phyloP scores from a whole-genome alignment of 2,888 invertebrate species.

The Terebella lapidaria region DNA sequence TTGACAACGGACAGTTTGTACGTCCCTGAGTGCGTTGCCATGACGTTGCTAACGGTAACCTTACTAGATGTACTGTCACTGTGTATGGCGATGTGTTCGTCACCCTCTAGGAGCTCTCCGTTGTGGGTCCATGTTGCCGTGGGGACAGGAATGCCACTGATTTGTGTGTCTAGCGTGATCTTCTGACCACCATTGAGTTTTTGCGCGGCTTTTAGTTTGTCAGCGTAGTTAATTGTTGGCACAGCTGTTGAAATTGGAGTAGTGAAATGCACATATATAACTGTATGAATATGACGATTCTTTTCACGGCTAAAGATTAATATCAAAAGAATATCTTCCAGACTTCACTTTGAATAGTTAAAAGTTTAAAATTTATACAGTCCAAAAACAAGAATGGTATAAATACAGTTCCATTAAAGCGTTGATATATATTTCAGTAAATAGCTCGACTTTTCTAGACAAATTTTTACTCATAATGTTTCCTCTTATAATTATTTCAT shows the following conservation, averaged over 20 bases:
- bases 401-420: too few species aligned
- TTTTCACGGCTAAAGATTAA: too few species aligned
- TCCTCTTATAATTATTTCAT: too few species aligned
- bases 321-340: too few species aligned
- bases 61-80: conserved; percentile 7
- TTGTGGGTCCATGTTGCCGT: conserved; percentile 68
- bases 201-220: conserved; percentile 61
- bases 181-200: conserved; percentile 59
- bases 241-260: conserved; percentile 10
- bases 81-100: conserved; percentile 9
- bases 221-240: conserved; percentile 60
- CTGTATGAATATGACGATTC: too few species aligned
- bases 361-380: too few species aligned
- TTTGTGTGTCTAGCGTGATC: conserved; percentile 56
- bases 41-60: conserved; percentile 24
- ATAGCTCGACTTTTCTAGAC: too few species aligned
- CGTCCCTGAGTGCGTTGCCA: conserved; percentile 43
- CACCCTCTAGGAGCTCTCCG: conserved; percentile 50
- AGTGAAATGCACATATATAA: too few species aligned
- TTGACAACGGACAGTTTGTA: conserved; percentile 25
- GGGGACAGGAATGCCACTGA: conserved; percentile 70
- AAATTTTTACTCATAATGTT: too few species aligned
- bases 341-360: too few species aligned
- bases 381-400: too few species aligned
- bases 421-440: too few species aligned